Base-by-base conservation (phyloP, 2,888 invertebrate genomes). In the Acanthosepion lycidas region DNA sequence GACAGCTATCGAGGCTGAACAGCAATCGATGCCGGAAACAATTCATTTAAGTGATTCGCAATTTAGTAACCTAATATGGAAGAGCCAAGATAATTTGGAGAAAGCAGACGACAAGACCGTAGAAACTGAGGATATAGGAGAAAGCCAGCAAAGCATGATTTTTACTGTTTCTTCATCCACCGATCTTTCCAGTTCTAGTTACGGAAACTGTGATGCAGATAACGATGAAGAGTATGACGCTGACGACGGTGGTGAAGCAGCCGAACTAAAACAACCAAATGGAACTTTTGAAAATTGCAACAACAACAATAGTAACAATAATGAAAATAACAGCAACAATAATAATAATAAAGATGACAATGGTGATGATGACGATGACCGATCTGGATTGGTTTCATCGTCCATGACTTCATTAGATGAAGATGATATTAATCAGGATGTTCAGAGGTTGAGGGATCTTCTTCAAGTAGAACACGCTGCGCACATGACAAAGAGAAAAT, bases 61-160 rank as follows among this genome's bases (percentile, higher is more conserved):
- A 33, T 78, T 78, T 59, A 59, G 59, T 59, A 59, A 18, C 23
- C 20, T 59, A 12, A 78, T n/a, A 33, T 78, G 78, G 78, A 78
- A 78, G 33, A 78, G n/a, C 5, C 15, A 9, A 4, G 51, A 93
- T 26, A 93, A 49, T 53, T 49, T 93, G 93, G 53, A 93, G 51
- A 53, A 93, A 49, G 93, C 49, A n/a, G n/a, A 93, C 53, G n/a
- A 93, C 6, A 49, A 51, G 51, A 93, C 51, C 12, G 28, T 8
- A 92, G 93, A 93, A 93, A 51, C 51, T 93, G 53, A 49, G 23
- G 53, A 93, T 93, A 53, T n/a, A 26, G 53, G 48, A 49, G 93
- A 93, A 15, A 93, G 51, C 93, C 93, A 93, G 28, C 93, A 93
- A 93, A 93, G 93, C 53, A 93, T 93, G 93, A 93, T 93, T n/a